These are phyloP conservation scores for Rhamnusium bicolor DNA, from an alignment of 2,888 invertebrate species.

Conservation along the genomic window DNA sequence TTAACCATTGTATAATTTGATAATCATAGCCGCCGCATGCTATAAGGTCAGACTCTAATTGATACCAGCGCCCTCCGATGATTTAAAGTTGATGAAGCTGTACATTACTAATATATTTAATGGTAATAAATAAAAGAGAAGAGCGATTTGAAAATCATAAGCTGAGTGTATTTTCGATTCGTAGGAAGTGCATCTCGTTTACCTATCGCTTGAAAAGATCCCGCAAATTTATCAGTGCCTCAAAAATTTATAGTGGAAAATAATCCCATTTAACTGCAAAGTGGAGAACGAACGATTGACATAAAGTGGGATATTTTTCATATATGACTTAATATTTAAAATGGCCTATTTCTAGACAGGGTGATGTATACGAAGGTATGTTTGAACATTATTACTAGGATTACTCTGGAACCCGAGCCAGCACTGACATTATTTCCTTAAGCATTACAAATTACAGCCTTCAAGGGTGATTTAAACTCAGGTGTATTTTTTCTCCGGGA, in stretches of 20 bases:
- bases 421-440: constrained; percentile 63
- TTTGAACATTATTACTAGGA: constrained; percentile 50
- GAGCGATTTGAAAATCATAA: background rate
- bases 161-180: constrained; percentile 9
- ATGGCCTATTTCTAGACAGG: constrained; percentile 31
- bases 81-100: too few species aligned
- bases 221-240: constrained; percentile 22
- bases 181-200: background rate
- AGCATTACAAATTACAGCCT: constrained; percentile 64
- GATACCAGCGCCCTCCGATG: too few species aligned
- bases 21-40: too few species aligned
- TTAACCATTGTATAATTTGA: too few species aligned
- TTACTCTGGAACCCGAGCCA: constrained; percentile 41
- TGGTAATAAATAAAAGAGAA: background rate
- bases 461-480: constrained; percentile 57
- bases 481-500: constrained; percentile 61
- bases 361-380: constrained; percentile 44
- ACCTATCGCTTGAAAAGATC: background rate
- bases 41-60: too few species aligned
- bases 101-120: background rate
- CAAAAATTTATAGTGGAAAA: constrained; percentile 25
- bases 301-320: constrained; percentile 30
- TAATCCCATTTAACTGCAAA: constrained; percentile 33
- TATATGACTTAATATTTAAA: constrained; percentile 45
- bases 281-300: constrained; percentile 23